Percentiles rank a stretch among this genome's conserved stretches.
phyloP scores from a whole-genome alignment of 1,140 invertebrate species.

The Drosophila melanica region DNA sequence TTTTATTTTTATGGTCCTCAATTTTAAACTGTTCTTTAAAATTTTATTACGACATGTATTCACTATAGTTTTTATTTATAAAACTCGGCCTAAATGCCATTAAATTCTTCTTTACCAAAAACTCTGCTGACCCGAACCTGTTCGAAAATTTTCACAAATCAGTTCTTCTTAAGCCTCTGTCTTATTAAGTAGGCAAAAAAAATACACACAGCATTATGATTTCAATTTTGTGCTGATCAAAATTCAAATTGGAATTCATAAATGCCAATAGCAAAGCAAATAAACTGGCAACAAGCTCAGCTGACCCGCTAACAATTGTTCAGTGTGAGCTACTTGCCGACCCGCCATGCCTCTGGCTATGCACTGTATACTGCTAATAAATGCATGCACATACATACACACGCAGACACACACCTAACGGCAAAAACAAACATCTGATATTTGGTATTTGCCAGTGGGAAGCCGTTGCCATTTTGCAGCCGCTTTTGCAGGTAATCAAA shows the following conservation, averaged over 20 bases:
- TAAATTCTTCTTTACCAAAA: too few relatives aligned
- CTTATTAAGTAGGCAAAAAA: too few relatives aligned
- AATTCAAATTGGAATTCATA: neutral
- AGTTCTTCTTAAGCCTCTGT: too few relatives aligned
- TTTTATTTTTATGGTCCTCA: too few relatives aligned
- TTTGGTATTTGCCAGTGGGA: conserved; percentile 56
- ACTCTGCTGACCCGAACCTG: too few relatives aligned
- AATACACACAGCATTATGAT: too few relatives aligned
- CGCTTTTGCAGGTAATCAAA: conserved; percentile 45
- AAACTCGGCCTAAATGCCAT: too few relatives aligned
- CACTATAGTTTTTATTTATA: too few relatives aligned
- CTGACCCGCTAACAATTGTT: conserved; percentile 1
- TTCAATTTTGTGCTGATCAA: neutral
- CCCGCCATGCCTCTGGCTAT: neutral
- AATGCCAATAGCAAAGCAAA: conserved; percentile 17
- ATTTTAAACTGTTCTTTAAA: too few relatives aligned
- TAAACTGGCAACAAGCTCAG: conserved; percentile 1
- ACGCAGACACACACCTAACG: conserved; percentile 4
- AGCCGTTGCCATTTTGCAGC: conserved; percentile 56
- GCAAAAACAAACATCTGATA: conserved; percentile 15
- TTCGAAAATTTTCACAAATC: too few relatives aligned
- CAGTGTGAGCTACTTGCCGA: neutral
- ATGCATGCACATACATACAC: conserved; percentile 14
- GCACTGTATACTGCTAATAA: conserved; percentile 29
- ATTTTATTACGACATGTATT: too few relatives aligned